Evolutionary conservation across 23 tunicate genomes (phyloP).

Genomic region (Styela clava): DNA sequence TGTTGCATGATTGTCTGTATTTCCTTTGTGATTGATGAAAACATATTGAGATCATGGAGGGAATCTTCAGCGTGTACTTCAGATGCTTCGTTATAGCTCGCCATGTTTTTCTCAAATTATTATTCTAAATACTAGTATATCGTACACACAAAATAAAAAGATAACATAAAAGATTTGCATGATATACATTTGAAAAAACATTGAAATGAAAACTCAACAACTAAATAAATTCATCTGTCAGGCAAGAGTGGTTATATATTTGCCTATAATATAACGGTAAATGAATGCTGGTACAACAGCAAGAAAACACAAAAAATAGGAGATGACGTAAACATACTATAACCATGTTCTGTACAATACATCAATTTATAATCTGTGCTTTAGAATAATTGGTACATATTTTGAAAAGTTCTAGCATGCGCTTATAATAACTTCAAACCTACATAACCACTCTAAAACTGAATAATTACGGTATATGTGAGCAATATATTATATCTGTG

Average conservation of each 20-base stretch:
- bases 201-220: background rate
- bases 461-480: no score
- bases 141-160: slow-evolving; percentile 3
- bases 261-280: background rate
- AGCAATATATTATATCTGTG: no score
- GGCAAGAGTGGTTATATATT: background rate
- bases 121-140: no score
- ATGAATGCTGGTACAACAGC: background rate
- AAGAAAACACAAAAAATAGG: background rate
- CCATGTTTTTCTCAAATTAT: background rate
- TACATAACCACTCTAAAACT: no score
- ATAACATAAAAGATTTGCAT: slow-evolving; percentile 23
- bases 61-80: slow-evolving; percentile 21
- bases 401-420: no score
- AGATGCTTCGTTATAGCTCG: slow-evolving; percentile 18
- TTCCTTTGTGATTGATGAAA: slow-evolving; percentile 7
- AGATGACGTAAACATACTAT: no score
- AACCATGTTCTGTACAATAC: no score
- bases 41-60: background rate
- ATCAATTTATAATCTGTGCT: no score
- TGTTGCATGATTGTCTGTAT: slow-evolving; percentile 22
- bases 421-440: no score
- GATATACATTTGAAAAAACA: slow-evolving; percentile 6
- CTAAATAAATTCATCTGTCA: background rate
- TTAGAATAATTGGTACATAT: no score